Evolutionary conservation across 2,888 invertebrate species (phyloP).

Genomic region (Parnassius orleans): DNA sequence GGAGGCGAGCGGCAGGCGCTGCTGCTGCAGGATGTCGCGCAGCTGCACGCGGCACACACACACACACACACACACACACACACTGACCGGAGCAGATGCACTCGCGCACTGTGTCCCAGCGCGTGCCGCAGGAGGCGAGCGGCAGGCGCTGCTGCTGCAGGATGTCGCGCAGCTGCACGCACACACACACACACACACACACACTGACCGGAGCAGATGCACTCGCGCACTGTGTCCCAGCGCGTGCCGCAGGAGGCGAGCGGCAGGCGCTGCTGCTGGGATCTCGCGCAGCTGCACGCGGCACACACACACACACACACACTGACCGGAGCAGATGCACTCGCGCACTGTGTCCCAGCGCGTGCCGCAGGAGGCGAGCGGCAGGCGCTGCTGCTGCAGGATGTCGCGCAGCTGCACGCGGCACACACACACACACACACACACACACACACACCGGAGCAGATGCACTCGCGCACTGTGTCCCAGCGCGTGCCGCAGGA

Average conservation of each 20-base stretch:
- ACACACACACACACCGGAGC: conserved; percentile 88
- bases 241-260: conserved; percentile 97
- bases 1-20: conserved; percentile 87
- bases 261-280: conserved; percentile 88
- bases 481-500: conserved; percentile 99
- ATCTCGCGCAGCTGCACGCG: neutral
- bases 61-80: no score
- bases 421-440: conserved; percentile 99
- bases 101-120: conserved; percentile 98
- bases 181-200: conserved; percentile 19
- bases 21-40: no score
- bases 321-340: conserved; percentile 85
- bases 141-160: conserved; percentile 96
- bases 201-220: conserved; percentile 99
- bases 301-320: no score
- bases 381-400: conserved; percentile 87
- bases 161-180: conserved; percentile 93
- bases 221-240: conserved; percentile 98
- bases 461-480: conserved; percentile 98
- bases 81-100: conserved; percentile 85
- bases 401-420: conserved; percentile 73
- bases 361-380: conserved; percentile 95
- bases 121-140: conserved; percentile 94
- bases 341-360: conserved; percentile 98
- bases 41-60: no score